Percentiles rank a stretch among this genome's conserved stretches.
Conservation (phyloP, 2,113 vertebrate genomes). For the Strix uralensis region DNA sequence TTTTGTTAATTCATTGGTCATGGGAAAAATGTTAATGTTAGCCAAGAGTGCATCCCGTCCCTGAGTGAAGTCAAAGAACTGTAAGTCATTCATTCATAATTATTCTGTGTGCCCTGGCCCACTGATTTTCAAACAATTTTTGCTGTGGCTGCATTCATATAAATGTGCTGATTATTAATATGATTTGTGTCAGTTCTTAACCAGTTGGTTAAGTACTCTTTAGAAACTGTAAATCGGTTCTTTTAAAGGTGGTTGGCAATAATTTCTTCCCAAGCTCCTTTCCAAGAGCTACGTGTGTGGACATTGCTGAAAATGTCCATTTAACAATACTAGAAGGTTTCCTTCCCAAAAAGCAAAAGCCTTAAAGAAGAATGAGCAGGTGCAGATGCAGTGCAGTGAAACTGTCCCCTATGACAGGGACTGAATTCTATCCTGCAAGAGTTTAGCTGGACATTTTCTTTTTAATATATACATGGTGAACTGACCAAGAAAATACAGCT, state of each 20-base stretch:
- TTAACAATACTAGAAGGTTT: neutral
- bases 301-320: neutral
- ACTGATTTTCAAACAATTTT: constrained; percentile 2
- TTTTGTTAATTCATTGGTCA: constrained; percentile 25
- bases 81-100: constrained; percentile 21
- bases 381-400: neutral
- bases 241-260: neutral
- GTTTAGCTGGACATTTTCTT: neutral
- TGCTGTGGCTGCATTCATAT: neutral
- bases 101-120: neutral
- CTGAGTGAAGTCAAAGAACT: neutral
- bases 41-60: neutral
- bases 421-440: neutral
- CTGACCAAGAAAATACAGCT: neutral
- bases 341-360: neutral
- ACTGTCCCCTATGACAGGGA: neutral
- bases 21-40: neutral
- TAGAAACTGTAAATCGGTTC: neutral
- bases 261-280: neutral
- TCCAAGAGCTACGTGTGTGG: neutral
- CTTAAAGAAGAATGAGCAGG: neutral
- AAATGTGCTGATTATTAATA: neutral
- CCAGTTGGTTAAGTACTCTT: neutral
- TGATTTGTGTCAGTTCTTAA: constrained; percentile 13
- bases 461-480: neutral